phyloP scores from a whole-genome alignment of 92 coral and sea anemone genomes.

The Ricordea florida region DNA sequence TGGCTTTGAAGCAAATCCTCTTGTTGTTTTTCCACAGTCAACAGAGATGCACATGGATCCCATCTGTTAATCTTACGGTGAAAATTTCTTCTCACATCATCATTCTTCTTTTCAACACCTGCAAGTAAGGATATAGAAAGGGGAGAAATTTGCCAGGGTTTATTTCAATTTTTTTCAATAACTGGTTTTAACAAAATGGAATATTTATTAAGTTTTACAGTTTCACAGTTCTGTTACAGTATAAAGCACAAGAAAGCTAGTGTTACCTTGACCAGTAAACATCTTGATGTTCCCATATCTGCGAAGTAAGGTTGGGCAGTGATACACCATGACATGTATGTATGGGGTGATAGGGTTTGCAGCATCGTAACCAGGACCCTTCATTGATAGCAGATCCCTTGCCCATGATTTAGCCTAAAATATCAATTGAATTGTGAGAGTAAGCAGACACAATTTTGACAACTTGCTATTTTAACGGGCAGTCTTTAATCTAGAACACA shows the following conservation, averaged over 20 bases:
- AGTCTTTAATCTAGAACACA: no score
- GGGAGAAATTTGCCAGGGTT: not conserved
- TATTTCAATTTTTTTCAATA: not conserved
- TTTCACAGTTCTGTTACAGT: not conserved
- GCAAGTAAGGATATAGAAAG: not conserved
- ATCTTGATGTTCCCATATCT: constrained; percentile 29
- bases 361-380: constrained; percentile 42
- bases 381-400: constrained; percentile 33
- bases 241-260: no score
- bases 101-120: constrained; percentile 46
- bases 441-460: no score
- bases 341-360: constrained; percentile 57
- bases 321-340: constrained; percentile 62
- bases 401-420: constrained; percentile 47
- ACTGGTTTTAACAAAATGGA: not conserved
- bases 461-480: no score
- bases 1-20: constrained; percentile 5
- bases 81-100: constrained; percentile 37
- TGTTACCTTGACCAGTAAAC: constrained; percentile 69
- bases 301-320: constrained; percentile 39
- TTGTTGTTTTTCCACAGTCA: constrained; percentile 22
- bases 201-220: not conserved
- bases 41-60: constrained; percentile 49
- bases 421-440: no score
- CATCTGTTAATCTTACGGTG: constrained; percentile 37